A percentile compares a stretch with the other conserved stretches of the same genome.
Evolutionary conservation across 2,113 vertebrate genomes (phyloP).

Genomic region (Picathartes gymnocephalus): DNA sequence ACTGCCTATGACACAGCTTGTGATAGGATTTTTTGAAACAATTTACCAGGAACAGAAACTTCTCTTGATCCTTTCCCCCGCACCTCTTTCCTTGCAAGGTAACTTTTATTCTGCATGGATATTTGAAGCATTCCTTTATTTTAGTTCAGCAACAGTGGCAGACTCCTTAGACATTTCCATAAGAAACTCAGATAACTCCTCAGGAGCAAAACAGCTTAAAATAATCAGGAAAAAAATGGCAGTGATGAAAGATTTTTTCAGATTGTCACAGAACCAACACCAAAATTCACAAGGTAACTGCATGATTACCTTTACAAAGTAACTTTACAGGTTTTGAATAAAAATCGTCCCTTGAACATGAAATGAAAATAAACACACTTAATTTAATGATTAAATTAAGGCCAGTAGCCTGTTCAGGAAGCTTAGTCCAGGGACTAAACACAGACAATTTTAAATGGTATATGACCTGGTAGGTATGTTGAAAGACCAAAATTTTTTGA

Average conservation of each 20-base stretch:
- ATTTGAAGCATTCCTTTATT: slow-evolving; percentile 13
- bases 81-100: not conserved
- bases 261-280: not conserved
- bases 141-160: not conserved
- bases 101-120: not conserved
- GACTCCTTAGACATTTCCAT: not conserved
- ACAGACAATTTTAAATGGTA: not conserved
- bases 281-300: not conserved
- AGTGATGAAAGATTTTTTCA: not conserved
- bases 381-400: not conserved
- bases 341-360: not conserved
- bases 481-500: not conserved
- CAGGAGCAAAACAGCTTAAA: not conserved
- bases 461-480: not conserved
- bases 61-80: rapidly evolving
- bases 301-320: rapidly evolving
- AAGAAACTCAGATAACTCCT: not conserved
- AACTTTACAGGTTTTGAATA: not conserved
- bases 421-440: not conserved
- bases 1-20: not conserved
- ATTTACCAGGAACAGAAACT: not conserved
- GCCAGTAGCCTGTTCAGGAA: not conserved
- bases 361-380: not conserved
- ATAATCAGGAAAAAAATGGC: not conserved
- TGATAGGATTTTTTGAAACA: not conserved